Evolutionary conservation across 2,888 invertebrate genomes (phyloP), one percentile per base, ranked within the genome.

Genomic region (Parascotia fuliginaria): DNA sequence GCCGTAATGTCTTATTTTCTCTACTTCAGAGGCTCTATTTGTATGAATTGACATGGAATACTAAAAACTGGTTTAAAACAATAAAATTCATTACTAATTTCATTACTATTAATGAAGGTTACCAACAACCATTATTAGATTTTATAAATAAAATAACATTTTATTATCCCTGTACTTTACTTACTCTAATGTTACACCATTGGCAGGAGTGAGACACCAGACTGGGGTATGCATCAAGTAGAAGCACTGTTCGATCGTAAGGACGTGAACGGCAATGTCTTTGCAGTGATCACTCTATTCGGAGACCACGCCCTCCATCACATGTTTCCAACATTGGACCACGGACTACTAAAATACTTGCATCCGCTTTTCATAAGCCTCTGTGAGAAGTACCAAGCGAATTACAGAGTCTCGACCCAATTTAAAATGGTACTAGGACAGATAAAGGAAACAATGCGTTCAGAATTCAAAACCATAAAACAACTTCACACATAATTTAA

Each of bases 231-330:
- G 9, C 93, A 94, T 67, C 95, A 96, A 83, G 73, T 96, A 44
- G 95, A 96, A 74, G 94, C 96, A 0, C 94, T 96, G 0, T 92
- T 95, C 52, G 96, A 96, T 73, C 92, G 96, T 41, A 88, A 92
- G 9, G 94, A 96, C 47, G 86, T 96, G 19, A 94, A 94, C 36
- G 87, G 93, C 9, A 94, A 93, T n/a, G 87, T 93, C 11, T 95
- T 96, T 68, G 76, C 95, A 13, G 94, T 94, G 1, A 77, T 96
- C 55, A 95, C 95, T 0, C 93, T 94, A 66, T 97, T 96, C 67
- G 96, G 96, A 0, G 94, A 96, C 50, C 97, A 97, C 74, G 89
- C 93, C 0, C 83, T 97, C 0, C 96, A 97, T 76, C 97, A 97
- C 81, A 81, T 96, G 60, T 95, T 97, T 65, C 96, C 96, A 0